Conservation (phyloP, 37 sponge, comb jelly and placozoan genomes). For the Ianthella basta region DNA sequence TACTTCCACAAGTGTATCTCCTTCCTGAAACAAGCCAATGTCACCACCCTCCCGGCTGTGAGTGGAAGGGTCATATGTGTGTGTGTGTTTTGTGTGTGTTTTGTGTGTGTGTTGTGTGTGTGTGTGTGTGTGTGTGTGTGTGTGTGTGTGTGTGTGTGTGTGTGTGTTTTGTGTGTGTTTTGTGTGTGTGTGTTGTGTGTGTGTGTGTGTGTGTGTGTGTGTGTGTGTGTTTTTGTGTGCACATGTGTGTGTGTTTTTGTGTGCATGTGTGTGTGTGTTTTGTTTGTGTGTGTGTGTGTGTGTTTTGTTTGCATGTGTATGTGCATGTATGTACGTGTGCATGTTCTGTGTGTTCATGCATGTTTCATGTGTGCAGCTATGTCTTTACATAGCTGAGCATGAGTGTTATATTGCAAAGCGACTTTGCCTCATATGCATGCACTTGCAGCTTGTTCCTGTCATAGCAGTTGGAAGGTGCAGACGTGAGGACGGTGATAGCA, state of each 20-base stretch:
- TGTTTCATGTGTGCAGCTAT: background rate
- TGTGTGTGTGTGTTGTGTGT: no score
- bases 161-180: no score
- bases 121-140: background rate
- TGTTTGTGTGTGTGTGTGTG: no score
- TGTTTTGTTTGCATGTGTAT: conserved; percentile 5
- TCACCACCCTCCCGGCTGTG: conserved; percentile 5
- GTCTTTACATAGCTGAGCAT: background rate
- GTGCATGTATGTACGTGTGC: background rate
- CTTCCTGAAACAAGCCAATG: conserved; percentile 5
- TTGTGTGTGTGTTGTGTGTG: background rate
- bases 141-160: no score
- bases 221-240: no score
- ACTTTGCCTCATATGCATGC: background rate
- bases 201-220: no score
- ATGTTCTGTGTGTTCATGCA: background rate
- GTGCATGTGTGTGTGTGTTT: no score
- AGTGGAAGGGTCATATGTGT: background rate
- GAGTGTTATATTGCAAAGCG: no score
- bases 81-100: background rate
- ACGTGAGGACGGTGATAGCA: no score
- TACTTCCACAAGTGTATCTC: conserved; percentile 10
- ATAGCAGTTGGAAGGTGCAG: no score
- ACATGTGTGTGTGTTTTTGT: no score
- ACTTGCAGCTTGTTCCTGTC: background rate